Conservation (phyloP, 2,888 invertebrate species). For the Camptogramma bilineatum region DNA sequence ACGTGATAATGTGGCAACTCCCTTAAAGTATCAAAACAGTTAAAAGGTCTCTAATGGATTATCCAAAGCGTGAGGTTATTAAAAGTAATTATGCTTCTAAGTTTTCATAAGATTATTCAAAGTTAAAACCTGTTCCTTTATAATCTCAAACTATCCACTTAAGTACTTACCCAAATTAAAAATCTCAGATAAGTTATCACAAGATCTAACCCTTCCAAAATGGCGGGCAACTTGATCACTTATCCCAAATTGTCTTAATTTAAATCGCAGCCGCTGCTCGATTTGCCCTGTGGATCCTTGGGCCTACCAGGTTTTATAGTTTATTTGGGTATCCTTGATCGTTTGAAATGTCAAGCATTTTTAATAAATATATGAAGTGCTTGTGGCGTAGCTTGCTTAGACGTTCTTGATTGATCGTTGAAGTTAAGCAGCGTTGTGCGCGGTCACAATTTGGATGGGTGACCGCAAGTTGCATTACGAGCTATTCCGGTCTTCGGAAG, state of each 20-base stretch:
- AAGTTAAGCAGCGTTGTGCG: too few relatives aligned
- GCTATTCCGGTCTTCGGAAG: too few relatives aligned
- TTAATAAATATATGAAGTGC: neutral
- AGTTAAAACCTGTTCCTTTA: neutral
- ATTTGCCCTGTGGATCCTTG: constrained; percentile 51
- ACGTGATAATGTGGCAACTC: too few relatives aligned
- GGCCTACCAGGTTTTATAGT: constrained; percentile 51
- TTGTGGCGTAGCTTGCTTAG: neutral
- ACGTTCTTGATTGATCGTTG: too few relatives aligned
- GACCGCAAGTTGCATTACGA: too few relatives aligned
- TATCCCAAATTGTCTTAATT: constrained; percentile 27
- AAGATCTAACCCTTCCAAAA: constrained; percentile 33
- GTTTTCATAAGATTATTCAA: neutral
- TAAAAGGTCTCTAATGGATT: neutral
- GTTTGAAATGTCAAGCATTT: constrained; percentile 5
- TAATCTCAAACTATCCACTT: constrained; percentile 2
- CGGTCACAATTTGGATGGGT: too few relatives aligned
- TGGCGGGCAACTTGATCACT: constrained; percentile 30
- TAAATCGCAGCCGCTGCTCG: constrained; percentile 48
- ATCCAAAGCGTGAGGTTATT: neutral
- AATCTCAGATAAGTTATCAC: constrained; percentile 27
- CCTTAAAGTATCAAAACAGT: too few relatives aligned
- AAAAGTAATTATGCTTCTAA: neutral
- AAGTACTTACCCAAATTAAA: constrained; percentile 15
- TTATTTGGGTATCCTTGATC: neutral